Evolutionary conservation across 2,113 vertebrate genomes (phyloP).

Genomic region (Nerophis ophidion): DNA sequence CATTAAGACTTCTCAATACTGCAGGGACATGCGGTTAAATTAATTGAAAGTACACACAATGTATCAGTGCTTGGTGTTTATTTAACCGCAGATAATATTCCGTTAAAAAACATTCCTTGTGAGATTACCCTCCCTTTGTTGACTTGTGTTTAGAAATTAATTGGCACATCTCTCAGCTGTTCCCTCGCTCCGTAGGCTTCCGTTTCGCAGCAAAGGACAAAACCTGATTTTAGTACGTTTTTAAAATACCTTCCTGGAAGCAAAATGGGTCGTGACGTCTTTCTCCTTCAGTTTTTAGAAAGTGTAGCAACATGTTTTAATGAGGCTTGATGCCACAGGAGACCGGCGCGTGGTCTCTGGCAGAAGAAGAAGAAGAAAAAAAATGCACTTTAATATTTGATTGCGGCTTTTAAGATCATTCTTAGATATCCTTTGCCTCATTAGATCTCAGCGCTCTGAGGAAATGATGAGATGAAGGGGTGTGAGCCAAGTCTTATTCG

Average conservation of each 20-base stretch:
- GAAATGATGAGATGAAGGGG: conserved; percentile 16
- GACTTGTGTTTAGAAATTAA: not conserved
- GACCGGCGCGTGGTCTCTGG: conserved; percentile 23
- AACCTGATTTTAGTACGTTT: conserved; percentile 10
- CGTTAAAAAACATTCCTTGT: conserved; percentile 7
- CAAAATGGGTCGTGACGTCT: conserved; percentile 36
- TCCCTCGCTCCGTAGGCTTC: conserved; percentile 11
- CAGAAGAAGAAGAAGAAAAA: conserved; percentile 9
- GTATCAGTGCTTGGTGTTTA: not conserved
- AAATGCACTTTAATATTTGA: conserved; percentile 47
- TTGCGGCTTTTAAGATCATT: conserved; percentile 39
- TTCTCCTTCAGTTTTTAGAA: conserved; percentile 27
- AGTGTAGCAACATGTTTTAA: conserved; percentile 47
- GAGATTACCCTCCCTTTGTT: not conserved
- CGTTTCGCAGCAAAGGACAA: conserved; percentile 31
- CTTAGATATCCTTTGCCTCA: conserved; percentile 38
- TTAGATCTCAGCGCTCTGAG: conserved; percentile 27
- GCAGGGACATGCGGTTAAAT: not conserved
- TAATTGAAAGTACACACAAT: not conserved
- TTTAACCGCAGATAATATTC: conserved; percentile 1
- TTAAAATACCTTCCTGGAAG: conserved; percentile 30
- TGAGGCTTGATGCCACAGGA: conserved; percentile 45
- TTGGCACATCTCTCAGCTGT: conserved; percentile 17
- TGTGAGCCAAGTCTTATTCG: not conserved
- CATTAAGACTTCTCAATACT: not conserved